Percentiles rank a stretch among this genome's conserved stretches.
Conservation (phyloP, 2,797 vertebrate species). For the Gallinago stenura region DNA sequence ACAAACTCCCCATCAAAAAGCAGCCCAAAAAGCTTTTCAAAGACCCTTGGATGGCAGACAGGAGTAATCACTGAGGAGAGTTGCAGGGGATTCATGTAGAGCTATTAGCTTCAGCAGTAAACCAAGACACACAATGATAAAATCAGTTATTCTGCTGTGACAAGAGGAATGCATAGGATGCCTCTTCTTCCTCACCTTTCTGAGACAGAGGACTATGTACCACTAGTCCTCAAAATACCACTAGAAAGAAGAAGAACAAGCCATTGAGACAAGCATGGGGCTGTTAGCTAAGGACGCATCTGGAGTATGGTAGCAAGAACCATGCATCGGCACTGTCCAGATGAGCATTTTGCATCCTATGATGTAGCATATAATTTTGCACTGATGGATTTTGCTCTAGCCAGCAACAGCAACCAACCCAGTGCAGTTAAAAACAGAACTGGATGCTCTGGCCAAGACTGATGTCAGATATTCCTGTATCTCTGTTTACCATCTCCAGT, state of each 20-base stretch:
- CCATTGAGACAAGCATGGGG: neutral
- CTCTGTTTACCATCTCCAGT: slow-evolving; percentile 8
- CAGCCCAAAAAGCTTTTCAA: slow-evolving; percentile 16
- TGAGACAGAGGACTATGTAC: neutral
- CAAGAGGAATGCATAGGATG: neutral
- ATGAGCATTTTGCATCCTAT: neutral
- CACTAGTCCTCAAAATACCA: neutral
- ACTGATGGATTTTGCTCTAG: neutral
- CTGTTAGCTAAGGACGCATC: neutral
- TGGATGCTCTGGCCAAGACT: neutral
- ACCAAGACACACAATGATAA: neutral
- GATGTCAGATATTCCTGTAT: slow-evolving; percentile 50
- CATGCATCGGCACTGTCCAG: neutral
- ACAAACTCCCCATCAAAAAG: neutral
- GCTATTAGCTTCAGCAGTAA: slow-evolving; percentile 9
- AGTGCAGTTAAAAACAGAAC: neutral
- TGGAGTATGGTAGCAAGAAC: neutral
- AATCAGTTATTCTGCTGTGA: neutral
- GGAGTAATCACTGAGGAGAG: neutral
- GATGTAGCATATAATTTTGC: neutral
- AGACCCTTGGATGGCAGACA: neutral
- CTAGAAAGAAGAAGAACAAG: neutral
- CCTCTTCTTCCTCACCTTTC: neutral
- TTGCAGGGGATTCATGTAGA: neutral
- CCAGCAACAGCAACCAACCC: neutral